Evolutionary conservation across 2,113 vertebrate species (phyloP).

Genomic region (Meriones unguiculatus): DNA sequence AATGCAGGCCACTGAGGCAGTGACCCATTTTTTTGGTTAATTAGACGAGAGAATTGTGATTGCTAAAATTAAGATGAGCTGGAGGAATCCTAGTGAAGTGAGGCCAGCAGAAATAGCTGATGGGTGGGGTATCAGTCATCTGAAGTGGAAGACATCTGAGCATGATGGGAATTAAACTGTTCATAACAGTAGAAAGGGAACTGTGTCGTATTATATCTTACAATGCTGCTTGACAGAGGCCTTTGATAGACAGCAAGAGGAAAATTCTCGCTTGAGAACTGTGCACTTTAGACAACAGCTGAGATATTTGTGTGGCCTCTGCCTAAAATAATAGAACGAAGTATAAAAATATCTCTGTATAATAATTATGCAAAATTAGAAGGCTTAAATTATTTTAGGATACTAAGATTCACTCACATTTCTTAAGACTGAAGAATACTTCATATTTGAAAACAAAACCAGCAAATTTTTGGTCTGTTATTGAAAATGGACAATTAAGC

Average conservation of each 20-base stretch:
- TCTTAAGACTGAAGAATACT: neutral
- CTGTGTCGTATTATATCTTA: too few relatives aligned
- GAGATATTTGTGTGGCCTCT: neutral
- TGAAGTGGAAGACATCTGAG: conserved; percentile 41
- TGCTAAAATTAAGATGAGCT: conserved; percentile 79
- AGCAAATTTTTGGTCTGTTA: neutral
- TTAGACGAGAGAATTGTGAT: conserved; percentile 83
- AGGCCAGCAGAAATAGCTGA: conserved; percentile 79
- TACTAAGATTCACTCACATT: neutral
- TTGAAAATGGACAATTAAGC: conserved; percentile 11
- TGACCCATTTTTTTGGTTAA: conserved; percentile 79
- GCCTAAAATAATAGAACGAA: neutral
- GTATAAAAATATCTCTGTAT: neutral
- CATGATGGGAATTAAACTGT: neutral
- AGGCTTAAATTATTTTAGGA: conserved; percentile 27
- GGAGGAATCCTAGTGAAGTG: conserved; percentile 67
- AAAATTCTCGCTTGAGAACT: neutral
- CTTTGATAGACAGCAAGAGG: neutral
- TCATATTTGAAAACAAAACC: neutral
- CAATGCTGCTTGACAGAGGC: neutral
- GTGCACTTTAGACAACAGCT: neutral
- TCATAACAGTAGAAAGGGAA: neutral
- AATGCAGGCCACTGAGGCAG: conserved; percentile 74
- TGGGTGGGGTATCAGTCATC: conserved; percentile 29
- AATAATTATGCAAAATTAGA: conserved; percentile 45